Base-by-base conservation (phyloP, 1,140 invertebrate species). In the Dendrolimus punctatus region DNA sequence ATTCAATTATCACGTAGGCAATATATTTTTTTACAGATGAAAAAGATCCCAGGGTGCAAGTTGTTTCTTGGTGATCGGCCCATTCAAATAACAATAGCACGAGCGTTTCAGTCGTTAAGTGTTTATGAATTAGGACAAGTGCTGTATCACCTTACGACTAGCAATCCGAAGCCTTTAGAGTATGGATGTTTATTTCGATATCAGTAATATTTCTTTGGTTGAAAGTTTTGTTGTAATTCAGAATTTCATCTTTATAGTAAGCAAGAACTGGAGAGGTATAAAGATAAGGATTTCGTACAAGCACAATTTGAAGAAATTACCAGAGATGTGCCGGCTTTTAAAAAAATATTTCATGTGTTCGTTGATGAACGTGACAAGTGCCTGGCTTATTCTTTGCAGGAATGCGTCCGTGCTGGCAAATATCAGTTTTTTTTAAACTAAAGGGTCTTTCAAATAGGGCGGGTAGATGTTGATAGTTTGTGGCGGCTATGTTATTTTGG, bases 321-420 rank as follows among this genome's bases (percentile, higher is more conserved):
- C 6, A 94, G 91, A 49, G 92, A 99, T 73, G 99, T 95, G 85
- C 98, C 98, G 2, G 93, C 92, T 5, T 90, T 99, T 36, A 93
- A 92, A 53, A 90, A 86, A 57, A 84, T 86, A 61, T 86, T 84
- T 57, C 80, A 93, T 79, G 97, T 99, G 2, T 97, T 99, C 87
- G 93, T 99, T 5, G 90, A 94, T 57, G 98, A 99, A 85, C 89
- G 98, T 46, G 98, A 99, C 81, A 87, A 94, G 9, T 98, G 91
- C 87, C 87, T 99, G n/a, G 94, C 96, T 5, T 91, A 96, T 80
- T 95, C 96, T 1, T 80, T 99, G 36, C 94, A 96, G 76, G 71
- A 86, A 47, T 81, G 79, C 76, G 80, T 84, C 46, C 76, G 75
- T 60, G 10, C 92, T 92, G 78, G 69, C 90, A 50, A 91, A 63